Evolutionary conservation across 2,888 invertebrate species (phyloP), one percentile per base, ranked within the genome.

Genomic region (Dicyrtoma fusca): DNA sequence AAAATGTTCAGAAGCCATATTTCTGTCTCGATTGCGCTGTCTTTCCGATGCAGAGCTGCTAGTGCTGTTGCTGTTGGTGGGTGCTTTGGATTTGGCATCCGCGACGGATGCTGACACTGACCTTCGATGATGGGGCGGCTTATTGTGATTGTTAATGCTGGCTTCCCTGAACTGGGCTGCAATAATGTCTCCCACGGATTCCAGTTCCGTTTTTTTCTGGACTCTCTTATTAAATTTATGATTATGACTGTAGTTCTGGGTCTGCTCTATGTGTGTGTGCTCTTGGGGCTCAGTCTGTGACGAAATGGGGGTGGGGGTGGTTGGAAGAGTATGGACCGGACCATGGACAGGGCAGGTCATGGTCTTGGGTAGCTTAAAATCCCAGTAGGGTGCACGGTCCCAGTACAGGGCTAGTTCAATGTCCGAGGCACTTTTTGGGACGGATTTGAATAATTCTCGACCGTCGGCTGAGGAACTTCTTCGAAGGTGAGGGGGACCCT

Each of bases 381-480:
- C 61, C 61, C 61, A 69, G 44, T 64, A 75, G 23, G 79, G 76
- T 34, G 76, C 74, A n/a, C 77, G 68, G 51, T 79, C 79, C 79
- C 79, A 79, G 72, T 79, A 78, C n/a, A 79, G 34, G 1, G 79
- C 79, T 26, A 79, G 42, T 44, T 79, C 79, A 26, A 79, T 79
- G 66, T 78, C 79, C 6, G 78, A 71, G 44, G 74, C 65, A 44
- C 47, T 66, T 47, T 49, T 65, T 62, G 11, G 73, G 68, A 23
- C 34, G 69, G 14, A 62, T 23, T 64, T 57, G 49, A 19, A 66
- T 19, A 26, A 51, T 66, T 59, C 49, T 55, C 68, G 14, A n/a
- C 17, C 13, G 14, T 49, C 6, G 21, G 57, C 55, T 14, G 17
- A 21, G 47, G 26, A 13, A n/a, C 49, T 26, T 55, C 53, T 19